Evolutionary conservation across 2,113 vertebrate species (phyloP), one percentile per base, ranked within the genome.

Genomic region (Rhinoptilus africanus): DNA sequence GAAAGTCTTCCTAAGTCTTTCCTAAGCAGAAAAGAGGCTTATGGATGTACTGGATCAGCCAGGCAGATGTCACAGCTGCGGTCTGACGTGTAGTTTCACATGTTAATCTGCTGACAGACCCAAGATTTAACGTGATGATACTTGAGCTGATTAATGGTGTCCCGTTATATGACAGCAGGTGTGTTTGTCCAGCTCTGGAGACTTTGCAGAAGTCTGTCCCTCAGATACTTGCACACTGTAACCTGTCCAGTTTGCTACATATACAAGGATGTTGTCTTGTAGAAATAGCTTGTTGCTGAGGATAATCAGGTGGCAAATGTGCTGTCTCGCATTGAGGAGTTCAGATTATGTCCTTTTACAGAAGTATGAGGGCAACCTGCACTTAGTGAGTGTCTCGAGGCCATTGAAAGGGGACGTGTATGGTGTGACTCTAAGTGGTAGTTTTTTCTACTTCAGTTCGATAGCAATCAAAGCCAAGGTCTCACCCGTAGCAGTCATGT

Each of bases 1-100:
- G 68, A 16, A 91, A 92, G 82, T 60, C 12, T 3, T 30, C 22
- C 15, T 57, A 39, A 89, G 86, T 16, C 43, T 59, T 60, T 72
- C 37, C 67, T 69, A 76, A 93, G 73, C 71, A 83, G 85, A 37
- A 75, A 93, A 94, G 92, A 96, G 78, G 92, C 50, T 94, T 93
- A 77, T 9, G 82, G 78, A 13, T 39, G 47, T 34, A 9, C 1
- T 3, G 89, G 88, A 6, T 77, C 45, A 81, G 75, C 10, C 0
- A 10, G 48, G 87, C 87, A 75, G 89, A 64, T 88, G 88, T 37
- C 62, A 26, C 59, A 69, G 85, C 85, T n/a, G 53, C 22, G 77
- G 18, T 18, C 30, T 8, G 35, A 5, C n/a, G 1, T 22, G 43
- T 69, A 64, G 63, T 54, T 72, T 76, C 56, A 3, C n/a, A 30